Percentiles rank a stretch among this genome's conserved stretches.
phyloP scores from a whole-genome alignment of 2,888 invertebrate species.

The Eristalinus aeneus region DNA sequence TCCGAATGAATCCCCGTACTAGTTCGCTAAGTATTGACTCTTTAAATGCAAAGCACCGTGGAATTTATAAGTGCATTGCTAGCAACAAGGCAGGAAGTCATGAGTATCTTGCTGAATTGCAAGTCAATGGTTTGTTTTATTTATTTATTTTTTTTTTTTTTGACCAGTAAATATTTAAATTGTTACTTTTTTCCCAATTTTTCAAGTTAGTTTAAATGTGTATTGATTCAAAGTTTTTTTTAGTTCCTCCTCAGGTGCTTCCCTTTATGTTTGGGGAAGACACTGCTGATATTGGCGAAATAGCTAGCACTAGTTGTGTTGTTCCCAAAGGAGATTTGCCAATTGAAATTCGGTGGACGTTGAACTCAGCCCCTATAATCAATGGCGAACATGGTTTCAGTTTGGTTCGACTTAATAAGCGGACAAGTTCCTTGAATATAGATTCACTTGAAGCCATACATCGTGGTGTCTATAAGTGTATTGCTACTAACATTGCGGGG shows the following conservation, averaged over 20 bases:
- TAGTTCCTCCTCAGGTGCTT: constrained; percentile 75
- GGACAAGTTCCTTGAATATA: constrained; percentile 80
- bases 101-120: constrained; percentile 84
- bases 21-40: constrained; percentile 83
- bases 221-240: constrained; percentile 29
- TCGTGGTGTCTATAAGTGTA: constrained; percentile 83
- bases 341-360: constrained; percentile 84
- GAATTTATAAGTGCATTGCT: constrained; percentile 89
- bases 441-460: constrained; percentile 82
- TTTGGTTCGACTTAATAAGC: constrained; percentile 69
- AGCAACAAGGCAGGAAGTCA: constrained; percentile 86
- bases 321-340: constrained; percentile 84
- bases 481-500: constrained; percentile 83
- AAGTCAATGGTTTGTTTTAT: constrained; percentile 83
- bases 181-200: constrained; percentile 12
- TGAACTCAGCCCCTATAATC: constrained; percentile 82
- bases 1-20: constrained; percentile 78
- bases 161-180: not conserved
- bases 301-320: constrained; percentile 85
- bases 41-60: constrained; percentile 86
- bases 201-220: constrained; percentile 71
- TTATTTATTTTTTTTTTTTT: no score
- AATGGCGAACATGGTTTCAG: constrained; percentile 79
- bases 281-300: constrained; percentile 84
- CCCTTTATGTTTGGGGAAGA: constrained; percentile 76